Evolutionary conservation across 2,797 vertebrate genomes (phyloP).

Genomic region (Gymnoscopelus braueri): DNA sequence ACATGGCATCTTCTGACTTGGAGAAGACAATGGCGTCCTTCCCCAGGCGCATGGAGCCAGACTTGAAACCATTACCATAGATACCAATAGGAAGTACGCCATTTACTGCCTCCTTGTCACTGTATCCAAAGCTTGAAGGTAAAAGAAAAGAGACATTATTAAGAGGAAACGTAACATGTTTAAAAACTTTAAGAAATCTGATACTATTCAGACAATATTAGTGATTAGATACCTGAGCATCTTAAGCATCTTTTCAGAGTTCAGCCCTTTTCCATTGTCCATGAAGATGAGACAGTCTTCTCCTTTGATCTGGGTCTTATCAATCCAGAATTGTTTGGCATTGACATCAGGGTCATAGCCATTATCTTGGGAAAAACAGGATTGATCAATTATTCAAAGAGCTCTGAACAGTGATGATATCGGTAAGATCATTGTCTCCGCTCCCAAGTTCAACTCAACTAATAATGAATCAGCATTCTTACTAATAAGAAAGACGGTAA

Average conservation of each 20-base stretch:
- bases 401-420: no score
- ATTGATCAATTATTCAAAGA: no score
- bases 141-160: not conserved
- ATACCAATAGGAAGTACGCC: slow-evolving; percentile 89
- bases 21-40: slow-evolving; percentile 93
- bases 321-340: slow-evolving; percentile 95
- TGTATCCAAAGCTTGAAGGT: slow-evolving; percentile 91
- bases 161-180: not conserved
- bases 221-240: slow-evolving; percentile 89
- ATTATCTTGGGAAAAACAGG: slow-evolving; percentile 83
- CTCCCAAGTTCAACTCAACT: no score
- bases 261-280: slow-evolving; percentile 93
- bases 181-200: not conserved
- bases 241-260: slow-evolving; percentile 87
- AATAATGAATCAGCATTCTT: no score
- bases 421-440: no score
- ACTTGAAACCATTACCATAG: slow-evolving; percentile 98
- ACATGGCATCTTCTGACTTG: slow-evolving; percentile 82
- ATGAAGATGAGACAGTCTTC: slow-evolving; percentile 89
- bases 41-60: slow-evolving; percentile 96
- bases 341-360: slow-evolving; percentile 95
- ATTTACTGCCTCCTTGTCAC: slow-evolving; percentile 87
- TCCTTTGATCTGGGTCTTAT: slow-evolving; percentile 84
- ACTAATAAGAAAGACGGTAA: no score
- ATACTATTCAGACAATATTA: not conserved